These are phyloP conservation scores for Stictonetta naevosa DNA, from an alignment of 2,113 vertebrate species.

Conservation along the genomic window DNA sequence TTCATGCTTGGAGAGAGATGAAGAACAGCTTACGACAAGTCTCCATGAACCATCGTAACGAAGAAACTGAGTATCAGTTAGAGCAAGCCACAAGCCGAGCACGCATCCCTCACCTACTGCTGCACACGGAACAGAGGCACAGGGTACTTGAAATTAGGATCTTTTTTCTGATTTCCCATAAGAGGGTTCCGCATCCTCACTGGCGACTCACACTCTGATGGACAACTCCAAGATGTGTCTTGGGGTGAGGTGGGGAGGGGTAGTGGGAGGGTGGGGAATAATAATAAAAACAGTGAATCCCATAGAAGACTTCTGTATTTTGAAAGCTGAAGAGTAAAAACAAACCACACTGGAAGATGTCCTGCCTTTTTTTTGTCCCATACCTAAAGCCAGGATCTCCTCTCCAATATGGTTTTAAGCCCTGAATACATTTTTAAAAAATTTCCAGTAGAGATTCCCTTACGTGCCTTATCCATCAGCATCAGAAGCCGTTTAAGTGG, in stretches of 20 bases:
- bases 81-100: background rate
- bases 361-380: background rate
- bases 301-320: background rate
- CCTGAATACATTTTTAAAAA: background rate
- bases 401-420: background rate
- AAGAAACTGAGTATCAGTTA: background rate
- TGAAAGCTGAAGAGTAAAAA: background rate
- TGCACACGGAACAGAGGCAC: background rate
- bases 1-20: slow-evolving; percentile 26
- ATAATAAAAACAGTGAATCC: background rate
- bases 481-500: background rate
- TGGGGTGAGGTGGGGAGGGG: no score
- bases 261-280: no score
- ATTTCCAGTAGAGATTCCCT: background rate
- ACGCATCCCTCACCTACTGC: background rate
- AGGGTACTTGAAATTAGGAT: background rate
- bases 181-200: background rate
- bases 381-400: background rate
- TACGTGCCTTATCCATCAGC: background rate
- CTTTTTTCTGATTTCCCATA: background rate
- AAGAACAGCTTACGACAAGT: background rate
- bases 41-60: background rate
- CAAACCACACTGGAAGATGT: background rate
- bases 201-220: background rate
- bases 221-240: background rate